These are phyloP conservation scores for Phaetusa simplex DNA, from an alignment of 2,113 vertebrate species.

Conservation along the genomic window DNA sequence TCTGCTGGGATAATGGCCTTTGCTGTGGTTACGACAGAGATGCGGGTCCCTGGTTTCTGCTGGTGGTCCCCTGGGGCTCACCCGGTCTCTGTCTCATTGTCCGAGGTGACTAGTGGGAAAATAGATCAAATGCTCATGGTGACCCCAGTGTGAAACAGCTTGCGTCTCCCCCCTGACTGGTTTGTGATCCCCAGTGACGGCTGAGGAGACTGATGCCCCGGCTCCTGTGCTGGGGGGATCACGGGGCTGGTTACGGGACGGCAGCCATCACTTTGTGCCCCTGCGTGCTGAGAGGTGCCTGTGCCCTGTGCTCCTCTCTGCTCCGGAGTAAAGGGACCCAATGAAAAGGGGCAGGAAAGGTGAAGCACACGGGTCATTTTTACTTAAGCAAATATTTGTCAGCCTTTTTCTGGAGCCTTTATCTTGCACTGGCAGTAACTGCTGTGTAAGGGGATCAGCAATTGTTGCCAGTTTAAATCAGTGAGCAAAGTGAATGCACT, in stretches of 20 bases:
- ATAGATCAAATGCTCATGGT: not conserved
- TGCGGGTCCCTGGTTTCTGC: not conserved
- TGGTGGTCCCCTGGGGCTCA: not conserved
- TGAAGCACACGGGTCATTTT: not conserved
- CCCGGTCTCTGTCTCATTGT: not conserved
- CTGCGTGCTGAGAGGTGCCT: not conserved
- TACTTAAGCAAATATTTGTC: not conserved
- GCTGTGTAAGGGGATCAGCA: not conserved
- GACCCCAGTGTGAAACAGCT: not conserved
- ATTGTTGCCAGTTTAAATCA: not conserved
- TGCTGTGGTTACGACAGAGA: fast-evolving
- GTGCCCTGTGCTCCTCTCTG: not conserved
- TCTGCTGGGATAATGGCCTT: not conserved
- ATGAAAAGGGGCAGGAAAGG: not conserved
- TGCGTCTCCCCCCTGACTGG: not conserved
- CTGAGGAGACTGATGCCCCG: not conserved
- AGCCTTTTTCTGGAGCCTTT: not conserved
- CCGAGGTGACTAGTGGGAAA: not conserved
- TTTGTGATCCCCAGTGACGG: not conserved
- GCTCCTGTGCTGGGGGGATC: fast-evolving
- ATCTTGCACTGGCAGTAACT: not conserved
- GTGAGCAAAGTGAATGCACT: not conserved
- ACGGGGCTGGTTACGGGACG: not conserved
- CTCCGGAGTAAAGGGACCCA: not conserved
- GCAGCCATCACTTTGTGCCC: not conserved